Evolutionary conservation across 2,888 invertebrate genomes (phyloP), one percentile per base, ranked within the genome.

Genomic region (Choristoneura rosaceana): DNA sequence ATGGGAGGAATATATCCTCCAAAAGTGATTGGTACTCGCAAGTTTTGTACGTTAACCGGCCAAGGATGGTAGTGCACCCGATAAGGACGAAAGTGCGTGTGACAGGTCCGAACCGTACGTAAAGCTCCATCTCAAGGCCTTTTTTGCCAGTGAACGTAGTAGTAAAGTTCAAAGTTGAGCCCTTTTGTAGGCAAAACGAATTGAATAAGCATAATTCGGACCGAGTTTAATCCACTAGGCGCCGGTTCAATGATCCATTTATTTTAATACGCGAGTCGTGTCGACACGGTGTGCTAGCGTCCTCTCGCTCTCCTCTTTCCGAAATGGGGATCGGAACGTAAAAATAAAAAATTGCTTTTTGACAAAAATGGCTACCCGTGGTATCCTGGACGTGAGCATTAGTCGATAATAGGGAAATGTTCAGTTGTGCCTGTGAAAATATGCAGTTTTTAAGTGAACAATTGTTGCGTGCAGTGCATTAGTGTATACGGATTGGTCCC

Each of bases 381-480:
- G 86, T 83, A 81, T 86, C 80, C 85, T 84, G 84, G 89, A 86
- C 85, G 87, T 89, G 80, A 86, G 82, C 80, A 81, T 81, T 75
- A 87, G 86, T 87, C 88, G 82, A 82, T 92, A 91, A 88, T 86
- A 84, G 78, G 82, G 88, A 89, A 89, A 90, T 92, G 90, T 85
- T 77, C 76, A 78, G 83, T 86, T 84, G 89, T 89, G 87, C 87
- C 78, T 87, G 90, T 91, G 91, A 87, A 87, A 93, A 89, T 84
- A 91, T 93, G 93, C 88, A 88, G 87, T 90, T 91, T 90, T 78
- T 90, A 89, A 90, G 93, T 93, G 93, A 93, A 93, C 91, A 90
- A 88, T 91, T 91, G 89, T 90, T 90, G 85, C 85, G 93, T 92
- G 91, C 84, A 86, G 90, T 93, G 92, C 90, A 91, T 87, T 92